Conservation (phyloP, 2,888 invertebrate genomes). For the Protodeltote pygarga region DNA sequence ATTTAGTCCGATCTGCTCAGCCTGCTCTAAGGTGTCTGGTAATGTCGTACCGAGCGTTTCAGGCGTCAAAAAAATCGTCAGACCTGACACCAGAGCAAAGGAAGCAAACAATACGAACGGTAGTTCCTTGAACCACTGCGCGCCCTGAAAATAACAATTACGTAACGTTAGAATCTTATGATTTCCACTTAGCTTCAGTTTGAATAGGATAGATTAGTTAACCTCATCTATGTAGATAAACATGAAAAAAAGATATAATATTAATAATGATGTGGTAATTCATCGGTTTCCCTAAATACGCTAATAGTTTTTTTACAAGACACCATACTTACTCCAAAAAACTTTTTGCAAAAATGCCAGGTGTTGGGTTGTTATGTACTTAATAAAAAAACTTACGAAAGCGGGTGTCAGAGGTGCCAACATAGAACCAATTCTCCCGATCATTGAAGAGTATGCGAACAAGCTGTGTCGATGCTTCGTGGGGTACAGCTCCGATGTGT, state of each 20-base stretch:
- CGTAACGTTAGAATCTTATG: too few species aligned
- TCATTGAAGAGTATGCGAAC: constrained; percentile 88
- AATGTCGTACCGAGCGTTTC: constrained; percentile 84
- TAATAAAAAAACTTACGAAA: constrained; percentile 71
- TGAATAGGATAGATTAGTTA: too few species aligned
- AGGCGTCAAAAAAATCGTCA: constrained; percentile 84
- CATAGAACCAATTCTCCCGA: constrained; percentile 87
- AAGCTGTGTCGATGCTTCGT: constrained; percentile 87
- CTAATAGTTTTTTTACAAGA: too few species aligned
- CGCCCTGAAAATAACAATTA: constrained; percentile 54
- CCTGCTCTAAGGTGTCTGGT: constrained; percentile 64
- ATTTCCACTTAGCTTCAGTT: too few species aligned
- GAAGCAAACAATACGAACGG: constrained; percentile 86
- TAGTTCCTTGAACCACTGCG: constrained; percentile 66
- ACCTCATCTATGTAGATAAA: too few species aligned
- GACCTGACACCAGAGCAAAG: constrained; percentile 82
- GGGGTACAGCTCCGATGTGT: constrained; percentile 88
- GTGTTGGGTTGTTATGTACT: too few species aligned
- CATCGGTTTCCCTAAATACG: too few species aligned
- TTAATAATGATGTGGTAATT: too few species aligned
- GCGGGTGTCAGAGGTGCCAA: constrained; percentile 88
- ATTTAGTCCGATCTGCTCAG: constrained; percentile 27
- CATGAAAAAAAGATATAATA: too few species aligned
- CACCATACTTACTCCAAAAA: too few species aligned
- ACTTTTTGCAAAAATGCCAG: too few species aligned